Evolutionary conservation across 2,888 invertebrate genomes (phyloP).

Genomic region (Sthenelais limicola): DNA sequence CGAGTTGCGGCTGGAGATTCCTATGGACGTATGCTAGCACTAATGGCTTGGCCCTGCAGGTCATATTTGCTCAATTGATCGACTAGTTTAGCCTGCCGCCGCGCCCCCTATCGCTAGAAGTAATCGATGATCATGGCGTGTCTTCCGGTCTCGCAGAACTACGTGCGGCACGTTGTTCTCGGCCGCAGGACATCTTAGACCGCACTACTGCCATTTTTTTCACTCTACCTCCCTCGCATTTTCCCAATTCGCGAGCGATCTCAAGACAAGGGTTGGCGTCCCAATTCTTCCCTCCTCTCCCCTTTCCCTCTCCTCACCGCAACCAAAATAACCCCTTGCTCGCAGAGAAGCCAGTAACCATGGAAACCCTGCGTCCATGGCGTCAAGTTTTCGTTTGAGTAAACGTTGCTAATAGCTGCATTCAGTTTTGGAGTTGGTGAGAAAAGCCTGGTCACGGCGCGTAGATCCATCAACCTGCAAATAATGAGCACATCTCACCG

Average conservation of each 20-base stretch:
- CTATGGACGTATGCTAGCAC: constrained; percentile 31
- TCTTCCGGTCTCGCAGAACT: constrained; percentile 16
- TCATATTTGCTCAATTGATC: constrained; percentile 39
- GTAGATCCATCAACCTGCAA: not conserved
- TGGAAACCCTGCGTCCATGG: constrained; percentile 29
- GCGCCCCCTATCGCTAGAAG: constrained; percentile 26
- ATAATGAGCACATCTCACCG: constrained; percentile 18
- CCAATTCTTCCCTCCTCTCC: not conserved
- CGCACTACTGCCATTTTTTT: too few relatives aligned
- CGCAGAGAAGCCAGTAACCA: constrained; percentile 32
- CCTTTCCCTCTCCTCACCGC: not conserved
- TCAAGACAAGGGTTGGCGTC: not conserved
- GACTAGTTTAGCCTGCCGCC: constrained; percentile 36
- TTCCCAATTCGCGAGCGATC: not conserved
- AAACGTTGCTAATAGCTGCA: constrained; percentile 33
- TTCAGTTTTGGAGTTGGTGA: constrained; percentile 4
- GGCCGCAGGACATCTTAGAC: too few relatives aligned
- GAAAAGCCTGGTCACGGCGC: not conserved
- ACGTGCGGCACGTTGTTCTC: too few relatives aligned
- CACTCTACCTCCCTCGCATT: too few relatives aligned
- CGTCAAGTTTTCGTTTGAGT: constrained; percentile 36
- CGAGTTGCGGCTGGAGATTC: constrained; percentile 12
- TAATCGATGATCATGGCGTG: constrained; percentile 39
- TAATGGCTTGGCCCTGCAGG: constrained; percentile 36
- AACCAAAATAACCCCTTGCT: not conserved